Percentiles rank a stretch among this genome's conserved stretches.
phyloP scores from a whole-genome alignment of 2,113 vertebrate species.

The Gambusia holbrooki region DNA sequence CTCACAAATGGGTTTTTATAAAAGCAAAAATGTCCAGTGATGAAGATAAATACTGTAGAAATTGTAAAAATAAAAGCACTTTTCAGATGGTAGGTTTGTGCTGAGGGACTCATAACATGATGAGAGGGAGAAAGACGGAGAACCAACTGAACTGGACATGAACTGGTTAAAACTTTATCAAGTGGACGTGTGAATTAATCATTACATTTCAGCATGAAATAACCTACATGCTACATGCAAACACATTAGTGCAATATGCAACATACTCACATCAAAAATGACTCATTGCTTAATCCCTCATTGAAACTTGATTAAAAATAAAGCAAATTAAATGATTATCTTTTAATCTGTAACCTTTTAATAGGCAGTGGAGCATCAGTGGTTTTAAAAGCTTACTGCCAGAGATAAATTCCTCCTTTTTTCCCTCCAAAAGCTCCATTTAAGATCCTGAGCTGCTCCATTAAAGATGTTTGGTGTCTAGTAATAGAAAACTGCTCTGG shows the following conservation, averaged over 20 bases:
- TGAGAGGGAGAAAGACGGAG: neutral
- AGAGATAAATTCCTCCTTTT: neutral
- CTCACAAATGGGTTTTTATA: too few species aligned
- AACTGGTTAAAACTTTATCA: constrained; percentile 54
- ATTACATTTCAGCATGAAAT: constrained; percentile 24
- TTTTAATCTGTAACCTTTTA: neutral
- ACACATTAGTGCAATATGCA: constrained; percentile 1
- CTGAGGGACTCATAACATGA: constrained; percentile 39
- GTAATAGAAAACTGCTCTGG: neutral
- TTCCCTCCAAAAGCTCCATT: too few species aligned
- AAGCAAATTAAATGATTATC: too few species aligned
- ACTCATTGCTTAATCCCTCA: constrained; percentile 2
- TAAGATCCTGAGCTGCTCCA: too few species aligned
- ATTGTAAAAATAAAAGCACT: too few species aligned
- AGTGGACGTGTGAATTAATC: constrained; percentile 57
- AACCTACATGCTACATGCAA: too few species aligned
- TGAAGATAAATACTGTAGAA: too few species aligned
- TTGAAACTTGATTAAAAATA: constrained; percentile 2
- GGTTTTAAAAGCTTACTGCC: neutral
- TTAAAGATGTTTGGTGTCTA: neutral
- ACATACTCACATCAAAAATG: neutral
- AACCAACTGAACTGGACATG: constrained; percentile 23
- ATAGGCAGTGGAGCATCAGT: neutral
- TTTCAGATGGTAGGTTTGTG: constrained; percentile 14
- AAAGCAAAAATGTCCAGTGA: too few species aligned